Conservation (phyloP, 2,888 invertebrate species). For the Ectemnius continuus region DNA sequence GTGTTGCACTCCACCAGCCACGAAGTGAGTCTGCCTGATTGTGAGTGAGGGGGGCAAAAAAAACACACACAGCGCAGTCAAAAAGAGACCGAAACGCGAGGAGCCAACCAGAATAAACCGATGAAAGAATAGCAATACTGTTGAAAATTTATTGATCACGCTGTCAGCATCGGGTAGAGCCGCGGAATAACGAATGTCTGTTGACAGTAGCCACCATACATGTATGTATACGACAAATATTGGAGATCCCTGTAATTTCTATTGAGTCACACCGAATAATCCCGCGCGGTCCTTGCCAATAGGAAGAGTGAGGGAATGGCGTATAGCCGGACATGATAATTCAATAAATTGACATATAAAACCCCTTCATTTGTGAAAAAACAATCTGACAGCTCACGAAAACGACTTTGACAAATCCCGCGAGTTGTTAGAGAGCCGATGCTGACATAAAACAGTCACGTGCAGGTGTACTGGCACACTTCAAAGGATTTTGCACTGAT, state of each 20-base stretch:
- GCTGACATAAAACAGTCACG: too few species aligned
- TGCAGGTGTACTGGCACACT: too few species aligned
- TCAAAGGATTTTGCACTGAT: too few species aligned
- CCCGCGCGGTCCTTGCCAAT: not conserved
- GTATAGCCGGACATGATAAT: not conserved
- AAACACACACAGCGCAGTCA: too few species aligned
- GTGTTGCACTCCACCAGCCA: not conserved
- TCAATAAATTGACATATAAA: not conserved
- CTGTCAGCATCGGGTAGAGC: not conserved
- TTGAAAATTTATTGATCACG: conserved; percentile 31
- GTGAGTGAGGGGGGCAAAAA: too few species aligned
- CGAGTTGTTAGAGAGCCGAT: too few species aligned
- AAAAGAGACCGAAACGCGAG: too few species aligned
- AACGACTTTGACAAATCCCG: too few species aligned
- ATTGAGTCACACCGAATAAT: conserved; percentile 10
- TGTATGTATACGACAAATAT: conserved; percentile 26
- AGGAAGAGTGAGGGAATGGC: not conserved
- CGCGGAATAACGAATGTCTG: conserved; percentile 34
- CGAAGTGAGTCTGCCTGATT: not conserved
- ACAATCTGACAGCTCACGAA: too few species aligned
- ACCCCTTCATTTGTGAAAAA: too few species aligned
- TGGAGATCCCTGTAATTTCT: conserved; percentile 16
- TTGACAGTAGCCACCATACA: conserved; percentile 23
- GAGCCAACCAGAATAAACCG: not conserved
- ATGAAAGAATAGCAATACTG: conserved; percentile 15